These are phyloP conservation scores for Caenorhabditis sulstoni DNA, from an alignment of 2,888 invertebrate species.

Conservation along the genomic window DNA sequence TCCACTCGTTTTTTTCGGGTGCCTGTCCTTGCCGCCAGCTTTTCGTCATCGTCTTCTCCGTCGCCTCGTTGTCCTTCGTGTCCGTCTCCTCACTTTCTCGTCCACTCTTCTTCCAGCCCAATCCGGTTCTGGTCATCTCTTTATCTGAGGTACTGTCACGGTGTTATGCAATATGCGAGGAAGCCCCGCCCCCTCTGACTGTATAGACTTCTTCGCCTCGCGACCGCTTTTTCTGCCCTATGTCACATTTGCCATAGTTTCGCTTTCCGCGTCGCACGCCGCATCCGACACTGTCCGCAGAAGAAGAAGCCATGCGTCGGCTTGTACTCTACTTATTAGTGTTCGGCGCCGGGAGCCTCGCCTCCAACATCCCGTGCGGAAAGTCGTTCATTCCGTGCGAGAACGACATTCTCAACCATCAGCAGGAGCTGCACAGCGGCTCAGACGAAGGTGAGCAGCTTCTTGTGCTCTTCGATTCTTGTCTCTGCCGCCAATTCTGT, in stretches of 20 bases:
- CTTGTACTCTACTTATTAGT: slow-evolving; percentile 57
- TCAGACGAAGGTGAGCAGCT: slow-evolving; percentile 43
- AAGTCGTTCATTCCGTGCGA: slow-evolving; percentile 77
- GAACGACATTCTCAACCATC: slow-evolving; percentile 65
- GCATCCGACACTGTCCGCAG: slow-evolving; percentile 23
- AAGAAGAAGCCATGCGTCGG: slow-evolving; percentile 45
- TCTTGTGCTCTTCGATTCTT: background rate
- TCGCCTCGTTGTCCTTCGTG: slow-evolving; percentile 48
- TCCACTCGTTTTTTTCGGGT: slow-evolving; percentile 40
- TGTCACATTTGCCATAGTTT: slow-evolving; percentile 60
- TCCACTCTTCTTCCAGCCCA: slow-evolving; percentile 52
- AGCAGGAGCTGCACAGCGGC: slow-evolving; percentile 45
- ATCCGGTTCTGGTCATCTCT: slow-evolving; percentile 57
- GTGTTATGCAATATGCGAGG: slow-evolving; percentile 53
- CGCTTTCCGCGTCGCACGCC: slow-evolving; percentile 43
- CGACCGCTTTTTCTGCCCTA: slow-evolving; percentile 55
- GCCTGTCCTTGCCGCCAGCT: slow-evolving; percentile 34
- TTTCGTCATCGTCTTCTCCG: slow-evolving; percentile 7
- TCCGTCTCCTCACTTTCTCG: slow-evolving; percentile 55
- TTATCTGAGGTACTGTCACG: slow-evolving; percentile 59
- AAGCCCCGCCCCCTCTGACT: slow-evolving; percentile 37
- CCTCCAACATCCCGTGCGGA: slow-evolving; percentile 76
- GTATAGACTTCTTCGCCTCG: slow-evolving; percentile 42
- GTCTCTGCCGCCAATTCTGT: background rate
- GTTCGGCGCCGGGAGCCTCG: slow-evolving; percentile 24